Conservation (phyloP, 2,113 vertebrate species). For the Cryptoleucopteryx plumbea region DNA sequence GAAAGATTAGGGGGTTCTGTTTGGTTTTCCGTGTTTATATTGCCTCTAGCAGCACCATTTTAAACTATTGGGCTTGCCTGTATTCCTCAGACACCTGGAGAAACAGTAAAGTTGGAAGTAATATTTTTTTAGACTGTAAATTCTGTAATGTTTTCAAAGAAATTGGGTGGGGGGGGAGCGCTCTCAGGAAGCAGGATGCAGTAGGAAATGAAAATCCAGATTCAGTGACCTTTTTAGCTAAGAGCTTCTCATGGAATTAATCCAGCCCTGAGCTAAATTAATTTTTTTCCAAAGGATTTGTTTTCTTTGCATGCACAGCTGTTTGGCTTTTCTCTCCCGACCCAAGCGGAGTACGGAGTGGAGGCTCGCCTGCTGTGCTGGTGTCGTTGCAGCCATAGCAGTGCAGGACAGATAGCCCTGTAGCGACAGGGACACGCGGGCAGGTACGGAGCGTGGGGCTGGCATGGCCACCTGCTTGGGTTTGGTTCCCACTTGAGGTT, state of each 20-base stretch:
- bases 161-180: fast-evolving
- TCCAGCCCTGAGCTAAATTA: constrained; percentile 17
- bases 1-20: neutral
- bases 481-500: neutral
- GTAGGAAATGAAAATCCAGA: constrained; percentile 25
- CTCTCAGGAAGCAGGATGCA: neutral
- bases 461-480: neutral
- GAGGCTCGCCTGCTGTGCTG: neutral
- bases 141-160: neutral
- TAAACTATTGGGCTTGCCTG: neutral
- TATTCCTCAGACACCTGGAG: neutral
- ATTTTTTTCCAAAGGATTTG: constrained; percentile 11
- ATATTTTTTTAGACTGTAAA: neutral
- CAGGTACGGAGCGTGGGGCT: neutral
- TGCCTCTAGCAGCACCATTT: neutral
- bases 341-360: fast-evolving
- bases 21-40: neutral
- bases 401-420: neutral
- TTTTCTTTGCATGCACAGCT: neutral
- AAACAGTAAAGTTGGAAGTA: neutral
- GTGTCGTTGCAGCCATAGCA: fast-evolving
- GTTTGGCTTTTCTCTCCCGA: neutral
- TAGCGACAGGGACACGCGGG: fast-evolving
- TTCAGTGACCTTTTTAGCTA: neutral
- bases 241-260: constrained; percentile 27